Evolutionary conservation across 2,113 vertebrate genomes (phyloP), one percentile per base, ranked within the genome.

Genomic region (Bombycilla garrulus): DNA sequence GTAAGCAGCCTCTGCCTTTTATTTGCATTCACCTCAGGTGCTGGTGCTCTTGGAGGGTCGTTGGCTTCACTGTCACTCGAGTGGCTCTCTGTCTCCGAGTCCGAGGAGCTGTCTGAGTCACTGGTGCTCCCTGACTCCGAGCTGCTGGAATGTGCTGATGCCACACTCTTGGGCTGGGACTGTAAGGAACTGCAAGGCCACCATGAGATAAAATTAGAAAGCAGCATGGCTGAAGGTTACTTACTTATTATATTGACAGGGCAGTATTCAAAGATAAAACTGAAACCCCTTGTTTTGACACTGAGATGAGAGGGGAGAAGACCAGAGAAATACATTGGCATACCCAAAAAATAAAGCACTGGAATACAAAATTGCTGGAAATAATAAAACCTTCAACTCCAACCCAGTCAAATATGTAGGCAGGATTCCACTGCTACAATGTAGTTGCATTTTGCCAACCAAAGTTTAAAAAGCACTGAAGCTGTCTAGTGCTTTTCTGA

Each of bases 41-140:
- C 96, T 21, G 96, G 86, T 3, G 92, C 47, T 74, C 95, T 79
- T 0, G 36, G 47, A 91, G 96, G 96, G 35, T 97, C 86, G 2
- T 92, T 97, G 11, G 61, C 97, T 89, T 99, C 98, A 5, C 97
- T 98, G 95, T 98, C 97, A 67, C 98, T 98, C 3, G 98, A 98
- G 65, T 93, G 98, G 97, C 98, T 98, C 91, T 98, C 99, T 1
- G 98, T 98, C 93, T 99, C 99, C 0, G 99, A 99, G 92, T 98
- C 98, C 0, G 98, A 99, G 94, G 99, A 99, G 94, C 98, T 99
- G 90, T 99, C 99, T 1, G 98, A 99, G 92, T 98, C 99, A 29
- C 98, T 99, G 95, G 98, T 98, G 96, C 98, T 99, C 72, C 98
- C 98, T 3, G 98, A 98, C 90, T 99, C 98, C 0, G 85, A 90